Percentiles rank a stretch among this genome's conserved stretches.
Evolutionary conservation across 92 coral and sea anemone species (phyloP).

Genomic region (Chrysogorgia sp.): DNA sequence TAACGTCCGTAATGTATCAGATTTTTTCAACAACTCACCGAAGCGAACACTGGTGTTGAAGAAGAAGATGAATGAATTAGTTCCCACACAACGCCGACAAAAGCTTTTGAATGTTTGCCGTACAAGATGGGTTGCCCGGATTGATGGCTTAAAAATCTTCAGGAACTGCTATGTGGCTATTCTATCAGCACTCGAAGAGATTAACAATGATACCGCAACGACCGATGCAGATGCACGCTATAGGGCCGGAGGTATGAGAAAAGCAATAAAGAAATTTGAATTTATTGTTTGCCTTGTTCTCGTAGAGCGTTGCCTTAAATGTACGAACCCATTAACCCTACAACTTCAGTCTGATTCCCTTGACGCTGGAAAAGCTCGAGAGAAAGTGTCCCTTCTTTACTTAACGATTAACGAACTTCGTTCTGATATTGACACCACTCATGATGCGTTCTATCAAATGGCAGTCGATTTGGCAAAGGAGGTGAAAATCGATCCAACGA

Average conservation of each 20-base stretch:
- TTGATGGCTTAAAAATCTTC: slow-evolving; percentile 42
- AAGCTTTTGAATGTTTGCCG: slow-evolving; percentile 47
- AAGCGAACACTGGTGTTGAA: slow-evolving; percentile 31
- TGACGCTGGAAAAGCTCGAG: slow-evolving; percentile 46
- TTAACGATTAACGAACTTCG: slow-evolving; percentile 22
- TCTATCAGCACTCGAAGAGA: slow-evolving; percentile 30
- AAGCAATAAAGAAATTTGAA: slow-evolving; percentile 36
- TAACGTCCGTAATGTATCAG: slow-evolving; percentile 25
- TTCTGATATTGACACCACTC: slow-evolving; percentile 16
- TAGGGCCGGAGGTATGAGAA: slow-evolving; percentile 49
- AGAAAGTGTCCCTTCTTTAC: slow-evolving; percentile 34
- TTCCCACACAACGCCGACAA: slow-evolving; percentile 22
- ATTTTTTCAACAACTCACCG: slow-evolving; percentile 51
- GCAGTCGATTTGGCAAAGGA: slow-evolving; percentile 34
- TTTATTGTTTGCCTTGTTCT: slow-evolving; percentile 45
- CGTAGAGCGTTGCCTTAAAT: slow-evolving; percentile 41
- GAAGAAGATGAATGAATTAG: slow-evolving; percentile 36
- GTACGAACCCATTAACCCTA: slow-evolving; percentile 43
- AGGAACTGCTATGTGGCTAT: slow-evolving; percentile 26
- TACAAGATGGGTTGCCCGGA: slow-evolving; percentile 39
- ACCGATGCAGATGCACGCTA: slow-evolving; percentile 36
- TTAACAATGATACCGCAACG: slow-evolving; percentile 27
- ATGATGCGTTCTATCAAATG: slow-evolving; percentile 9
- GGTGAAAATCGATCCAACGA: background rate
- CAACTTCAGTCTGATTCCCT: slow-evolving; percentile 54